These are phyloP conservation scores for Cossypha niveicapilla DNA, from an alignment of 2,797 vertebrate genomes.

Conservation along the genomic window DNA sequence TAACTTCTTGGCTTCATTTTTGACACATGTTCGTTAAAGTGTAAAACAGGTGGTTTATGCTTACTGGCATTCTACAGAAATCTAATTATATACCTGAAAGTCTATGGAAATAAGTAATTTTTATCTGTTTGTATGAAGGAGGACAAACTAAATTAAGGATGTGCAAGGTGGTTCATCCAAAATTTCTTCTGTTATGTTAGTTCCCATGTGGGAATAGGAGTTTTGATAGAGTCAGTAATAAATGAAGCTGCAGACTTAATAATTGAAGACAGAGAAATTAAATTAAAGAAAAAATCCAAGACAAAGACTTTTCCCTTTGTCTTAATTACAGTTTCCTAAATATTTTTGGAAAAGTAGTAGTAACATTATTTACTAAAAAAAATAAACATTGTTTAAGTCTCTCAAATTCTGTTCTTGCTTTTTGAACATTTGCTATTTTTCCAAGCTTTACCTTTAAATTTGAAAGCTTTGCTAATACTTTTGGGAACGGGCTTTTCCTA, in stretches of 20 bases:
- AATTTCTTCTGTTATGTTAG: background rate
- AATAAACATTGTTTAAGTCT: rapidly evolving
- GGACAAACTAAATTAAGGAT: background rate
- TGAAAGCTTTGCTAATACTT: background rate
- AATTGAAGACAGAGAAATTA: background rate
- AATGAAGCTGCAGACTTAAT: slow-evolving; percentile 9
- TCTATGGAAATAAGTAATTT: background rate
- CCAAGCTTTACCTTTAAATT: background rate
- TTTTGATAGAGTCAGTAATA: background rate
- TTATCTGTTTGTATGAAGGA: background rate
- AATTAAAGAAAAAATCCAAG: background rate
- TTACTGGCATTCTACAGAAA: background rate
- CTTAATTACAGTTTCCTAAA: background rate
- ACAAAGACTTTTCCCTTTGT: background rate
- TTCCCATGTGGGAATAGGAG: background rate
- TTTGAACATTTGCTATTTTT: background rate
- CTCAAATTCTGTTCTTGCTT: background rate
- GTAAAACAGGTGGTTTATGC: background rate
- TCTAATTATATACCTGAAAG: background rate
- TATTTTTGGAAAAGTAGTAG: background rate
- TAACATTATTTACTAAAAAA: background rate
- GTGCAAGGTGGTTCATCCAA: background rate
- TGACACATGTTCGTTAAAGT: background rate
- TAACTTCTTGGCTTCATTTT: background rate
- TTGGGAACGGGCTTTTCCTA: background rate